phyloP scores from a whole-genome alignment of 53 echinoderm and acorn worm genomes.

The Echinarachnius parma region DNA sequence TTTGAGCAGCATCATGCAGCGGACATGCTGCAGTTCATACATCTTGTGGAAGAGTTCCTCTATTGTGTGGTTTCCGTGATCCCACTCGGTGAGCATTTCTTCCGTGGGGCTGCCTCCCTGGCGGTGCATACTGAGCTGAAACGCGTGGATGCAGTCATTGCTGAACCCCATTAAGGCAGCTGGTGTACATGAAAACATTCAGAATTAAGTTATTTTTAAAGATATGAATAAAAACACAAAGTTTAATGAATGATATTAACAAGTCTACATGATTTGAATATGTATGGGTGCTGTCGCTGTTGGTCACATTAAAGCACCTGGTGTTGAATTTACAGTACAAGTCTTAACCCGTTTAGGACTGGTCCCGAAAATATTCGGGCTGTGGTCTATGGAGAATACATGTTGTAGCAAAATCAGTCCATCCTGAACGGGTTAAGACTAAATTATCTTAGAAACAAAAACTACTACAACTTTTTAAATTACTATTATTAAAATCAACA shows the following conservation, averaged over 20 bases:
- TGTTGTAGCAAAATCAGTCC: too few species aligned
- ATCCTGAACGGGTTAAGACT: too few species aligned
- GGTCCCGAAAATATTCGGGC: too few species aligned
- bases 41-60: constrained; percentile 74
- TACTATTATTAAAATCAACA: too few species aligned
- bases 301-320: too few species aligned
- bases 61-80: constrained; percentile 68
- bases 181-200: background rate
- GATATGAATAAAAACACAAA: background rate
- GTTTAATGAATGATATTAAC: background rate
- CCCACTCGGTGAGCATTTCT: constrained; percentile 83
- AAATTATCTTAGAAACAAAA: too few species aligned
- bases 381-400: too few species aligned
- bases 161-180: constrained; percentile 62
- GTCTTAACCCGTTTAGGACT: too few species aligned
- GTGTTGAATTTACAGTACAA: too few species aligned
- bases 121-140: constrained; percentile 41
- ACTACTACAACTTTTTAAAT: too few species aligned
- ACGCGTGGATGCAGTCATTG: constrained; percentile 58
- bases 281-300: too few species aligned
- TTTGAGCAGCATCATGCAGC: constrained; percentile 79
- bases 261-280: too few species aligned
- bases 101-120: constrained; percentile 69
- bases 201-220: background rate
- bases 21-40: constrained; percentile 69